These are phyloP conservation scores for Artemisiospiza belli DNA, from an alignment of 2,113 vertebrate genomes.

Conservation along the genomic window DNA sequence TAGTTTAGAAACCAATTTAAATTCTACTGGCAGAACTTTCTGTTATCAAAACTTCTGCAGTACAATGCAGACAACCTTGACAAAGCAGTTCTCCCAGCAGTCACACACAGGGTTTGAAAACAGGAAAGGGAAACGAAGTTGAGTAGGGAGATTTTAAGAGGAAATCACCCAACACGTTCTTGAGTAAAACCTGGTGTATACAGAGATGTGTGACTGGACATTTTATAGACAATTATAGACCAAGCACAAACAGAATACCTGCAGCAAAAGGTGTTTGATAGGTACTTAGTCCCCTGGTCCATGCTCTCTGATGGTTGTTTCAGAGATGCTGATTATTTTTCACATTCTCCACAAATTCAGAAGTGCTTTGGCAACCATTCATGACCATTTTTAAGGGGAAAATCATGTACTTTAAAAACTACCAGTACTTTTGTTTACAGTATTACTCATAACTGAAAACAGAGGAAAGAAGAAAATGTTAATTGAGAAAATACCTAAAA, in stretches of 20 bases:
- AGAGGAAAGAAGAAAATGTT: neutral
- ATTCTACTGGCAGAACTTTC: neutral
- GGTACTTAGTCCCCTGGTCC: neutral
- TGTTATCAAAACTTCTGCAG: neutral
- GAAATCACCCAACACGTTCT: neutral
- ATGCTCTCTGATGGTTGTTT: neutral
- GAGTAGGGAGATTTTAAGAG: neutral
- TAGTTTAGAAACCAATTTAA: neutral
- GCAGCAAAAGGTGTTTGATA: neutral
- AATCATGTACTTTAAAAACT: neutral
- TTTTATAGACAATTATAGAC: neutral
- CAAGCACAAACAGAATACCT: neutral
- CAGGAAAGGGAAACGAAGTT: conserved; percentile 18
- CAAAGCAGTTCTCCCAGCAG: conserved; percentile 1
- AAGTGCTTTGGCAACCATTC: neutral
- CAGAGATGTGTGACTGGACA: neutral
- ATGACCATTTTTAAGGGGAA: neutral
- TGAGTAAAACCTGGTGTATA: neutral
- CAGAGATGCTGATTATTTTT: neutral
- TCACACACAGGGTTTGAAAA: neutral
- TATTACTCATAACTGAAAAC: neutral
- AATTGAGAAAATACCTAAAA: neutral
- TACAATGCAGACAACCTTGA: neutral
- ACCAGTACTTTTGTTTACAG: neutral
- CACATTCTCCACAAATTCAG: neutral